Conservation (phyloP, 2,797 vertebrate species). For the Holocentrus rufus region DNA sequence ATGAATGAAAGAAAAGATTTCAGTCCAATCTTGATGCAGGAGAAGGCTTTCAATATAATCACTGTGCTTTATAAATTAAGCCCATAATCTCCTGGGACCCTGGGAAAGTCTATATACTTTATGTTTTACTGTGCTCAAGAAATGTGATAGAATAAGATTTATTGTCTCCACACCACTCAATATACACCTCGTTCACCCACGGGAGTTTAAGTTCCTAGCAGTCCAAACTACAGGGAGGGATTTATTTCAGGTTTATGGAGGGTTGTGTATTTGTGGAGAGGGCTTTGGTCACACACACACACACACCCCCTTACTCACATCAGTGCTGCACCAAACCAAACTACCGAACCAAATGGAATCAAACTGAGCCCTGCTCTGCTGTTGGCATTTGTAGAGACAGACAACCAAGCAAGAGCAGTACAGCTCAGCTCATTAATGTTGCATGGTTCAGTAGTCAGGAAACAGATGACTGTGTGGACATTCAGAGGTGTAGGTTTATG, state of each 20-base stretch:
- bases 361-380: conserved; percentile 33
- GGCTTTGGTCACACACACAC: conserved; percentile 28
- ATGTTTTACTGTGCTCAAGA: conserved; percentile 51
- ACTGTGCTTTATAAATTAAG: conserved; percentile 73
- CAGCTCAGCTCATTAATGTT: conserved; percentile 29
- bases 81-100: conserved; percentile 41
- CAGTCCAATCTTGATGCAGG: conserved; percentile 36
- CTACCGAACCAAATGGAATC: conserved; percentile 61
- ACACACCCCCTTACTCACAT: conserved; percentile 20
- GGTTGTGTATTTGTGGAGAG: conserved; percentile 20
- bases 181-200: conserved; percentile 29
- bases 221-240: conserved; percentile 7
- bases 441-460: conserved; percentile 30
- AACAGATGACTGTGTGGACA: conserved; percentile 38
- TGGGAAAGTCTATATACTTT: conserved; percentile 45
- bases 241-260: conserved; percentile 1
- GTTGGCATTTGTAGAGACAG: conserved; percentile 15
- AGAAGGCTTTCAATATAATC: conserved; percentile 63
- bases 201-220: conserved; percentile 14
- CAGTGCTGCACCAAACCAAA: conserved; percentile 54
- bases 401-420: conserved; percentile 24
- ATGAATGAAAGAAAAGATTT: conserved; percentile 23
- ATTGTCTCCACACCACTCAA: conserved; percentile 55
- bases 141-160: conserved; percentile 60
- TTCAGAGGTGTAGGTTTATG: conserved; percentile 2